phyloP scores from a whole-genome alignment of 2,113 vertebrate species.

The Cebus imitator region DNA sequence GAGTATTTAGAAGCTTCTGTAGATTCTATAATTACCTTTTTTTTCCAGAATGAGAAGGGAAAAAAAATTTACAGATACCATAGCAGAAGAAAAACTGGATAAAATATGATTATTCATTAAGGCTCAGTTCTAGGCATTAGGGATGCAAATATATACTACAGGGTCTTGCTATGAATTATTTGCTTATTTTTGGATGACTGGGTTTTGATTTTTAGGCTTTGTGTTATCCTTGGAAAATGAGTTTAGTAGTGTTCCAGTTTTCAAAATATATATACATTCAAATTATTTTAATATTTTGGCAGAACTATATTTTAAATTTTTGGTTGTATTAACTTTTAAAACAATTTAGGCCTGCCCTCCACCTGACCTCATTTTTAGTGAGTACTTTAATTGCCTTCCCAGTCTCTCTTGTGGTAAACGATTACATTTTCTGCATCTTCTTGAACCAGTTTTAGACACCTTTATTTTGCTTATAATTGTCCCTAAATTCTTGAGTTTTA shows the following conservation, averaged over 20 bases:
- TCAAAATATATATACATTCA: not conserved
- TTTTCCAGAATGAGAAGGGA: constrained; percentile 1
- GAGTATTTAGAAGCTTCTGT: constrained; percentile 75
- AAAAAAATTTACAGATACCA: not conserved
- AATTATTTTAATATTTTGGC: not conserved
- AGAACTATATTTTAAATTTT: not conserved
- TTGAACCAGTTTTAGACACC: not conserved
- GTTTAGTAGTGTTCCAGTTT: not conserved
- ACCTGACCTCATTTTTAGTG: not conserved
- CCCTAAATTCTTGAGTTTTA: not conserved
- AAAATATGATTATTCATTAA: not conserved
- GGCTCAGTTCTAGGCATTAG: not conserved
- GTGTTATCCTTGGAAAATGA: not conserved
- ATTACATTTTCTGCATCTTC: not conserved
- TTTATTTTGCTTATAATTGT: constrained; percentile 44
- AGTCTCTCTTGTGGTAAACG: not conserved
- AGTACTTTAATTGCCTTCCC: not conserved
- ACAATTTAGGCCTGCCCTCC: not conserved
- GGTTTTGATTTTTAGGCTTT: not conserved
- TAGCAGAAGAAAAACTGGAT: not conserved
- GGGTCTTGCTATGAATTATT: not conserved
- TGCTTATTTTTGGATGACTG: not conserved
- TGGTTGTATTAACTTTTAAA: not conserved
- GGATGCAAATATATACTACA: not conserved
- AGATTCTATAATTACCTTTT: not conserved